Evolutionary conservation across 2,797 vertebrate species (phyloP), one percentile per base, ranked within the genome.

Genomic region (Myotis vivesi): DNA sequence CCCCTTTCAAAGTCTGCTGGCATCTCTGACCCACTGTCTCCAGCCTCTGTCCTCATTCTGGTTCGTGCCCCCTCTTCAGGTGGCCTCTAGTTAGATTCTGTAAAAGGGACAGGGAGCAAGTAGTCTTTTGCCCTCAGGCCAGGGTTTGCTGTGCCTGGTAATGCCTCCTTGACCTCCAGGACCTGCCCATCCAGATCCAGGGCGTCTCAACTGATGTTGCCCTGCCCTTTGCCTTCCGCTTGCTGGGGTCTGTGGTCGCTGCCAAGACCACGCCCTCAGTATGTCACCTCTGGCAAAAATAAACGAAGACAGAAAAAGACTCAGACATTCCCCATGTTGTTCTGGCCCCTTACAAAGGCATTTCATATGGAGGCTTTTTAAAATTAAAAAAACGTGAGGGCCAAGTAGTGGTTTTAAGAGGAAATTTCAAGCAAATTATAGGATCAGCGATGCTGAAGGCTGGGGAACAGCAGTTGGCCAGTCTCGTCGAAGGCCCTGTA

Each of bases 351-450:
- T n/a, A 71, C 23, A 92, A 87, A 95, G 33, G 13, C 49, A 17
- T 89, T 66, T 79, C n/a, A n/a, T 36, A 83, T 16, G 73, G 77
- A 79, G 55, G 2, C 15, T 28, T 81, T 91, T 51, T 33, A 53
- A 91, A 92, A 87, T 87, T 46, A 82, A 92, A 93, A 55, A 44
- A 46, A 44, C 28, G 49, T 7, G 41, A 68, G 38, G 25, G 23
- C 51, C 19, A 91, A 68, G 36, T 23, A 73, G n/a, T 33, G 19
- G 20, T 86, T 86, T 82, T 77, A 55, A 41, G 69, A 69, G 75
- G 83, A 89, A 64, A 89, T 93, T 96, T 89, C 86, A 83, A 51
- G 69, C 55, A 85, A 79, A 86, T 38, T 46, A 15, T 28, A 53
- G 59, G 51, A 17, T 41, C 36, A 49, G 2, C 33, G 30, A 75